Conservation (phyloP, 2,797 vertebrate species). For the Silurus lanzhouensis region DNA sequence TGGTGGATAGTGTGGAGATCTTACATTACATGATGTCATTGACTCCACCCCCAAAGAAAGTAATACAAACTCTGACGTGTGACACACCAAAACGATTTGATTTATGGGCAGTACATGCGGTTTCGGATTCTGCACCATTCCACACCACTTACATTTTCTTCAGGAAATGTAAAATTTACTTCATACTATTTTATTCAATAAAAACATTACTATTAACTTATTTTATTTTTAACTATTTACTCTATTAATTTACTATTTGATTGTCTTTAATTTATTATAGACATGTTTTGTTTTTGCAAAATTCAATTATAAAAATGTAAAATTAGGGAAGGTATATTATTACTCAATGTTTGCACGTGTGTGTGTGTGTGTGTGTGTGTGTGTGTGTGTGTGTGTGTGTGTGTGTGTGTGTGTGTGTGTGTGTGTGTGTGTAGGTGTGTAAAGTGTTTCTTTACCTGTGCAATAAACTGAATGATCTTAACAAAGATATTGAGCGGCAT, state of each 20-base stretch:
- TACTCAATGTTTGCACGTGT: background rate
- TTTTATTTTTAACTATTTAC: background rate
- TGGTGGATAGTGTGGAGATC: no score
- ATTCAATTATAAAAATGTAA: background rate
- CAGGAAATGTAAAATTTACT: no score
- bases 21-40: no score
- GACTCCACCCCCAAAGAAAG: no score
- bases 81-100: no score
- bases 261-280: background rate
- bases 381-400: background rate
- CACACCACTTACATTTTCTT: no score
- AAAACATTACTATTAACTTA: background rate
- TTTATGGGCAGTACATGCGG: no score
- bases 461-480: constrained; percentile 99
- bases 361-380: background rate
- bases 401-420: background rate
- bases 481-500: constrained; percentile 99
- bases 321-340: background rate
- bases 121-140: no score
- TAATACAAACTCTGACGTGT: no score
- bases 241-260: background rate
- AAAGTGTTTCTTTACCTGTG: constrained; percentile 78
- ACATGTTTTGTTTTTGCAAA: background rate
- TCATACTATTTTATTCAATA: no score
- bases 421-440: background rate